Base-by-base conservation (phyloP, 2,113 vertebrate genomes). In the Beaufortia kweichowensis region DNA sequence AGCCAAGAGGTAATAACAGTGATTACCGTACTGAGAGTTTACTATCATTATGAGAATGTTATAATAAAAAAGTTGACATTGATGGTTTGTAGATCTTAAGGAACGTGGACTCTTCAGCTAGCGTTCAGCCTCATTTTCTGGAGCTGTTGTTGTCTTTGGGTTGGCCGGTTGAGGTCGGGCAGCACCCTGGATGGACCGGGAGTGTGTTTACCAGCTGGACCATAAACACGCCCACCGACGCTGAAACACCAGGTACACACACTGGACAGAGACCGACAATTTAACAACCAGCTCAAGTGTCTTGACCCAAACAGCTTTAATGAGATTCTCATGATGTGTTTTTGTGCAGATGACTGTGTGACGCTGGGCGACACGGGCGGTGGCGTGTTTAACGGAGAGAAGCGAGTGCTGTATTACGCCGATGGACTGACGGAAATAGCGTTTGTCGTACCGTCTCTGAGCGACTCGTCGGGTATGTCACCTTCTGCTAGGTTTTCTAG, bases 131-230 rank as follows among this genome's bases (percentile, higher is more conserved):
- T 46, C 91, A 94, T 86, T 98, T 97, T 83, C 83, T 95, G 83
- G 95, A 97, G 90, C 95, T 98, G 84, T 89, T 98, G 75, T 81
- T 95, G 3, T 96, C 94, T 68, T 93, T 98, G 71, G 96, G 96
- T 78, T 93, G 92, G 92, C 93, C 96, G 0, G 93, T 95, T 43
- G 93, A 94, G 0, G 88, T 92, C 11, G 93, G 93, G 17, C 93
- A 83, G 31, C 95, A 96, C 77, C 93, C 94, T 19, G 95, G 95
- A 19, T 96, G 95, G 95, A 95, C 94, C 0, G 95, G 95, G 6
- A 94, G 94, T 0, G 88, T 95, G 77, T 94, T 93, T 24, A 95
- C 94, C 35, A 96, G 95, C 85, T 96, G 95, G 94, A 94, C 92
- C 50, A 94, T 95, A 84, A 95, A 95, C 79, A 91, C 85, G 77